Evolutionary conservation across 2,888 invertebrate genomes (phyloP).

Genomic region (Synanthedon vespiformis): DNA sequence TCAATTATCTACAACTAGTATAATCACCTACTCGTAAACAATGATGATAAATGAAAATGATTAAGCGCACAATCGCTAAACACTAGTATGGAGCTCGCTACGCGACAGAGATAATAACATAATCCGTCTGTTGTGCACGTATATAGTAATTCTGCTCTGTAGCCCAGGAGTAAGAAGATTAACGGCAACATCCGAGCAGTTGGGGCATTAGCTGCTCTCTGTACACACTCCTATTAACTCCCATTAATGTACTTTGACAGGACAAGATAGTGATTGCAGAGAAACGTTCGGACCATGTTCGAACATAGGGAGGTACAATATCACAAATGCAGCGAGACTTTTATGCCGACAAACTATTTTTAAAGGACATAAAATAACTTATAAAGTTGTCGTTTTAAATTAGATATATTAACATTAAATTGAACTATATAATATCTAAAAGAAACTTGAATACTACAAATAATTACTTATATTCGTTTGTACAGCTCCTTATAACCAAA

Average conservation of each 20-base stretch:
- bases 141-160: slow-evolving; percentile 15
- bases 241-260: slow-evolving; percentile 2
- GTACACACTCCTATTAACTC: slow-evolving; percentile 8
- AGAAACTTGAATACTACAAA: too few species aligned
- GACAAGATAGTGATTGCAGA: slow-evolving; percentile 5
- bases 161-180: slow-evolving; percentile 37
- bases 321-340: too few species aligned
- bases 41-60: neutral
- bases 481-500: too few species aligned
- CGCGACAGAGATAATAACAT: slow-evolving; percentile 22
- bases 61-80: too few species aligned
- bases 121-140: slow-evolving; percentile 40
- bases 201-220: slow-evolving; percentile 17
- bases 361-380: too few species aligned
- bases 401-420: too few species aligned
- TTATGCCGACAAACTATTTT: too few species aligned
- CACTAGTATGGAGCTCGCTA: slow-evolving; percentile 9
- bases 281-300: too few species aligned
- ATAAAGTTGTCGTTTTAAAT: too few species aligned
- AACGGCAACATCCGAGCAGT: slow-evolving; percentile 25
- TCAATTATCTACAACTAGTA: neutral
- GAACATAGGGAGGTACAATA: too few species aligned
- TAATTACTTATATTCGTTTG: too few species aligned
- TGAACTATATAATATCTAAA: too few species aligned
- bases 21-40: neutral